phyloP scores from a whole-genome alignment of 2,888 invertebrate genomes.

The Noctuana brunneofusca region DNA sequence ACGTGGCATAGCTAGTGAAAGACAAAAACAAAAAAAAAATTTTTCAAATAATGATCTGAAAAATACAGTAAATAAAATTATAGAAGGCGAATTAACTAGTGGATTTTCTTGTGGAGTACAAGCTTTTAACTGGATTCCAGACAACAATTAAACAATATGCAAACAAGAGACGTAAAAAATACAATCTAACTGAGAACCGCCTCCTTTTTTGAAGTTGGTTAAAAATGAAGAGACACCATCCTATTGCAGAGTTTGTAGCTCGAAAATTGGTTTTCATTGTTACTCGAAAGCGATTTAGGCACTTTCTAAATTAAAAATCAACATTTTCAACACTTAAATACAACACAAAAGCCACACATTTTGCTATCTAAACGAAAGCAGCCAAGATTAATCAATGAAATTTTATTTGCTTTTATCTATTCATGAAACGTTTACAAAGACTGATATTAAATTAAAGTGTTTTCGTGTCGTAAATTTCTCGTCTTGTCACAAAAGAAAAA shows the following conservation, averaged over 20 bases:
- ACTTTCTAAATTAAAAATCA: background rate
- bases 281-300: background rate
- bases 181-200: background rate
- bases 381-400: constrained; percentile 14
- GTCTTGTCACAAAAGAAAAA: constrained; percentile 50
- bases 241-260: too few species aligned
- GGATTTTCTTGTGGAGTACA: too few species aligned
- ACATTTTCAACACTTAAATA: background rate
- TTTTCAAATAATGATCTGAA: too few species aligned
- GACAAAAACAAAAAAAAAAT: too few species aligned
- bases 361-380: background rate
- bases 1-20: too few species aligned
- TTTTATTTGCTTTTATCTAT: constrained; percentile 9
- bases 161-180: background rate
- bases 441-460: constrained; percentile 18
- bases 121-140: too few species aligned
- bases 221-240: background rate
- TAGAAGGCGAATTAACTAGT: too few species aligned
- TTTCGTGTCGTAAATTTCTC: constrained; percentile 31
- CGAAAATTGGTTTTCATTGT: constrained; percentile 8
- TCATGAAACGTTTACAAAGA: constrained; percentile 15
- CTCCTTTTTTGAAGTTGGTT: background rate
- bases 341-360: background rate
- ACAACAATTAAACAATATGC: too few species aligned
- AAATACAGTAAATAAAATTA: too few species aligned